Percentiles rank a stretch among this genome's conserved stretches.
Evolutionary conservation across 2,888 invertebrate genomes (phyloP).

Genomic region (Dasypogon diadema): DNA sequence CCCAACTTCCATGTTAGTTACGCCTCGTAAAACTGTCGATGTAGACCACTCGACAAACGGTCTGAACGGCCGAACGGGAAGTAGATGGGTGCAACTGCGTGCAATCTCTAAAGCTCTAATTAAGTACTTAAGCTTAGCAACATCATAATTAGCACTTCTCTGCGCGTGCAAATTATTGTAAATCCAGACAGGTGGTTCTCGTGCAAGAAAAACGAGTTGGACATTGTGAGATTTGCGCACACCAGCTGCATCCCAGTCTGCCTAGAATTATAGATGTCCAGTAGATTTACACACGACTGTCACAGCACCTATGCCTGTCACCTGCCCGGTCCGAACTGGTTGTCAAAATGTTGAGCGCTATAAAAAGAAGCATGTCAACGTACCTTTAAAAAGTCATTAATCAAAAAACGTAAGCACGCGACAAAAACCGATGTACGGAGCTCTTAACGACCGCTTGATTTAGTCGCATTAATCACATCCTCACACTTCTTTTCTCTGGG

Average conservation of each 20-base stretch:
- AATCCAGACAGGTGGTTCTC: constrained; percentile 24
- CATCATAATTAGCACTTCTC: constrained; percentile 39
- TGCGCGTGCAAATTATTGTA: constrained; percentile 19
- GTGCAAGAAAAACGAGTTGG: constrained; percentile 36
- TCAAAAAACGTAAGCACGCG: constrained; percentile 39
- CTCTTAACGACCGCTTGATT: constrained; percentile 41
- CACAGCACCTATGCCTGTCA: too few relatives aligned
- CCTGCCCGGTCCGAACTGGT: constrained; percentile 11
- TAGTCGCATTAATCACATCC: constrained; percentile 40
- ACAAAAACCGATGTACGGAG: constrained; percentile 11
- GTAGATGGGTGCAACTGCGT: neutral
- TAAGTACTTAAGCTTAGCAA: constrained; percentile 27
- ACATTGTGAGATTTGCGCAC: constrained; percentile 10
- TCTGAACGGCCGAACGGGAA: too few relatives aligned
- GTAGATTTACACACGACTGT: too few relatives aligned
- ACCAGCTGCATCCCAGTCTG: too few relatives aligned
- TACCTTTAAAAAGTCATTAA: constrained; percentile 45
- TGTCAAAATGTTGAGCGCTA: constrained; percentile 37
- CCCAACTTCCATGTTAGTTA: too few relatives aligned
- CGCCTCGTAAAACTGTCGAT: too few relatives aligned
- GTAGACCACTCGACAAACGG: too few relatives aligned
- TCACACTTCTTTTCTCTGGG: constrained; percentile 9
- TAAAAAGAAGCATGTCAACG: constrained; percentile 34
- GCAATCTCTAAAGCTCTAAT: constrained; percentile 21
- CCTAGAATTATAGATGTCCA: too few relatives aligned